Evolutionary conservation across 2,797 vertebrate species (phyloP).

Genomic region (Carcharodon carcharias): DNA sequence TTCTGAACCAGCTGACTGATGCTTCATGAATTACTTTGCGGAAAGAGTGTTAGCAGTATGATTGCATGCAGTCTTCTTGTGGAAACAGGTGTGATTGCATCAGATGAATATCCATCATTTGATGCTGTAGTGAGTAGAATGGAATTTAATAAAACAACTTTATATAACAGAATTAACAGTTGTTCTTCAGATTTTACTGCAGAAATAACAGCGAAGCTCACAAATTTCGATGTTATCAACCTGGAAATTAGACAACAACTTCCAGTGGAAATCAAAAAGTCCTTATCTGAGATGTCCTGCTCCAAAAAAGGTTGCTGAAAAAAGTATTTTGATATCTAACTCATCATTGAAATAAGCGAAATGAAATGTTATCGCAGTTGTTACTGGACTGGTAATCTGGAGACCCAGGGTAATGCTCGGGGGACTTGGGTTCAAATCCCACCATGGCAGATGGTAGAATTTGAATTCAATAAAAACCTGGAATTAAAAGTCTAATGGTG

Average conservation of each 20-base stretch:
- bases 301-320: background rate
- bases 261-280: background rate
- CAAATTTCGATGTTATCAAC: background rate
- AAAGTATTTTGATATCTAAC: background rate
- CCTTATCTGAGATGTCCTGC: background rate
- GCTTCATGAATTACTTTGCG: slow-evolving; percentile 42
- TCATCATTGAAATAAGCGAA: background rate
- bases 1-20: slow-evolving; percentile 39
- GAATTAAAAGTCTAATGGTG: no score
- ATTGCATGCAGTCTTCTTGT: background rate
- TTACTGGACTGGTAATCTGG: no score
- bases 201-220: no score
- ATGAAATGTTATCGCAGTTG: background rate
- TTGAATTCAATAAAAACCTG: no score
- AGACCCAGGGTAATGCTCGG: no score
- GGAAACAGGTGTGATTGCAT: background rate
- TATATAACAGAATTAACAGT: background rate
- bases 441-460: no score
- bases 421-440: no score
- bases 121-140: background rate
- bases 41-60: slow-evolving; percentile 7
- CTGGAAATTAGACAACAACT: background rate
- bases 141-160: background rate
- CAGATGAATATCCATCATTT: slow-evolving; percentile 3
- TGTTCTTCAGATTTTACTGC: background rate